A percentile compares a stretch with the other conserved stretches of the same genome.
Conservation (phyloP, 2,113 vertebrate genomes). For the Propithecus coquereli region DNA sequence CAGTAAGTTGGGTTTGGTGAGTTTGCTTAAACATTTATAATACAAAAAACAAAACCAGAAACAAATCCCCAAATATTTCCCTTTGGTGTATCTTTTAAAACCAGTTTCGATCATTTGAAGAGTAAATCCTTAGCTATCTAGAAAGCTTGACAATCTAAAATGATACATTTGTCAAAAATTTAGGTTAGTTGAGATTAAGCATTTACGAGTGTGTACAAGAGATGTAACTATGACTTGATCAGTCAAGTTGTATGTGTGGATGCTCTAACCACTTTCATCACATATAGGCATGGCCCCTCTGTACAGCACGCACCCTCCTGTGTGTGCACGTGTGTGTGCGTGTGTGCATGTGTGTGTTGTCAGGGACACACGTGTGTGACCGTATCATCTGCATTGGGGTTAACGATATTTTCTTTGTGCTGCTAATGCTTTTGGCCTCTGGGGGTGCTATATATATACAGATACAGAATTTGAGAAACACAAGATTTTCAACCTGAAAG, state of each 20-base stretch:
- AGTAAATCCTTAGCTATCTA: slow-evolving; percentile 36
- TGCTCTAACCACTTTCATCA: not conserved
- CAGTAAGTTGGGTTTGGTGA: not conserved
- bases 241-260: not conserved
- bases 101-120: slow-evolving; percentile 30
- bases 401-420: slow-evolving; percentile 61
- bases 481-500: slow-evolving; percentile 52
- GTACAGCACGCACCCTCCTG: not conserved
- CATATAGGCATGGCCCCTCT: not conserved
- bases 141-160: slow-evolving; percentile 41
- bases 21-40: not conserved
- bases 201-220: not conserved
- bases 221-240: not conserved
- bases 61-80: not conserved
- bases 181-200: slow-evolving; percentile 37
- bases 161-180: slow-evolving; percentile 49
- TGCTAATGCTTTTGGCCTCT: slow-evolving; percentile 70
- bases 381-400: not conserved
- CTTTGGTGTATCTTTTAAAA: slow-evolving; percentile 22
- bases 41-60: not conserved
- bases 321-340: not conserved
- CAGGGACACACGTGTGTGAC: not conserved
- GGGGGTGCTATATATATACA: slow-evolving; percentile 73
- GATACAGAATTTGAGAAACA: slow-evolving; percentile 65
- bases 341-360: not conserved